These are phyloP conservation scores for Ophthalmolycus amberensis DNA, from an alignment of 2,113 vertebrate genomes.

Conservation along the genomic window DNA sequence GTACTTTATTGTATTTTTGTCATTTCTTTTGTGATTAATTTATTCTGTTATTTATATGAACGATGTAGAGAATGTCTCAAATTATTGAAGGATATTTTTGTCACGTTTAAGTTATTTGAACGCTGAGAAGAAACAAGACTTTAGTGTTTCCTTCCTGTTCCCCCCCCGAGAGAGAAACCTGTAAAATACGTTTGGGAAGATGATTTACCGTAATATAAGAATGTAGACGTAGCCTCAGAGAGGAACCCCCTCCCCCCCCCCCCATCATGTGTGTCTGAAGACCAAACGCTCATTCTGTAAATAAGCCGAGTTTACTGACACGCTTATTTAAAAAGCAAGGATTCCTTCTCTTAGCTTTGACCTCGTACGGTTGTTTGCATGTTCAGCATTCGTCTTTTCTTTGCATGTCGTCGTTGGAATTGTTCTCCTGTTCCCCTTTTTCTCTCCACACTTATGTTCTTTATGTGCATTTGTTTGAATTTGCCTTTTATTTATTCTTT, in stretches of 20 bases:
- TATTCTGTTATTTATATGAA: constrained; percentile 90
- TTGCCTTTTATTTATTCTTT: constrained; percentile 33
- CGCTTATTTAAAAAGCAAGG: constrained; percentile 80
- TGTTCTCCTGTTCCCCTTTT: constrained; percentile 77
- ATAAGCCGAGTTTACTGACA: constrained; percentile 86
- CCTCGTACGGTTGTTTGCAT: constrained; percentile 90
- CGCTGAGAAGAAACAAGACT: not conserved
- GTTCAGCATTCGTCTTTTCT: constrained; percentile 87
- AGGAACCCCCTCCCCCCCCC: constrained; percentile 72
- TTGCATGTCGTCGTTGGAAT: constrained; percentile 85
- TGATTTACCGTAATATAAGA: constrained; percentile 90
- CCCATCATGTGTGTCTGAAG: constrained; percentile 74
- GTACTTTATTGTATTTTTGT: constrained; percentile 85
- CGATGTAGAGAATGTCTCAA: constrained; percentile 82
- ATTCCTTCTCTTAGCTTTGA: constrained; percentile 84
- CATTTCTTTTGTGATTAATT: constrained; percentile 79
- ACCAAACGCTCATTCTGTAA: constrained; percentile 86
- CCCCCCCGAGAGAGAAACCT: constrained; percentile 70
- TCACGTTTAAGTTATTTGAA: constrained; percentile 83
- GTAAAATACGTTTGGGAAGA: constrained; percentile 84
- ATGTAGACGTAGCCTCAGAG: constrained; percentile 92
- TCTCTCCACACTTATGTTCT: constrained; percentile 60
- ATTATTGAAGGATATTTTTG: constrained; percentile 83
- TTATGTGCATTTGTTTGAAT: constrained; percentile 44
- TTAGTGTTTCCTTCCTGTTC: not conserved